Evolutionary conservation across 2,113 vertebrate species (phyloP).

Genomic region (Oncorhynchus clarkii): DNA sequence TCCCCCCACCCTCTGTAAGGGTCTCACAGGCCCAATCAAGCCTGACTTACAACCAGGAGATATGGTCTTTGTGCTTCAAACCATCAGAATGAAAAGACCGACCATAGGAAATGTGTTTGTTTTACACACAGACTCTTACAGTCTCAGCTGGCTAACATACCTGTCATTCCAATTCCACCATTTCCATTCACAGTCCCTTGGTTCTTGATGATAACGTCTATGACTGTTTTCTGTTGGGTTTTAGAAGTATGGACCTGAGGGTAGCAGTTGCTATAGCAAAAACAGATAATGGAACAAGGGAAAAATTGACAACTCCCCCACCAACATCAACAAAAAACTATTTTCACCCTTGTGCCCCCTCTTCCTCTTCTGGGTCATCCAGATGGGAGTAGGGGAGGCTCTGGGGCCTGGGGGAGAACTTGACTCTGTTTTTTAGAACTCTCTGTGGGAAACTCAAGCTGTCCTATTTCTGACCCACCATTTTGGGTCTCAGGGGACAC

Average conservation of each 20-base stretch:
- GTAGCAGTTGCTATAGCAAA: too few relatives aligned
- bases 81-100: not conserved
- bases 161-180: too few relatives aligned
- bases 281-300: slow-evolving; percentile 2
- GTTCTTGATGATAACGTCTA: too few relatives aligned
- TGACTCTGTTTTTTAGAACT: slow-evolving; percentile 4
- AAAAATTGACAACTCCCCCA: slow-evolving; percentile 20
- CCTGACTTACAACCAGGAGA: slow-evolving; percentile 13
- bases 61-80: not conserved
- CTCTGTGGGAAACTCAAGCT: slow-evolving; percentile 21
- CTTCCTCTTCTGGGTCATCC: slow-evolving; percentile 60
- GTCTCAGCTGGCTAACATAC: too few relatives aligned
- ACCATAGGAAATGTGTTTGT: not conserved
- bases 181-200: too few relatives aligned
- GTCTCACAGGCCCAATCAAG: not conserved
- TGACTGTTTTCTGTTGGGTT: too few relatives aligned
- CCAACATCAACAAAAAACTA: slow-evolving; percentile 6
- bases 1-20: not conserved
- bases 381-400: slow-evolving; percentile 58
- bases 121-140: not conserved
- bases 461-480: slow-evolving; percentile 25
- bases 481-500: slow-evolving; percentile 54
- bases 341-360: slow-evolving; percentile 16
- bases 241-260: too few relatives aligned
- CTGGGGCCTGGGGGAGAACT: slow-evolving; percentile 59